Conservation (phyloP, 2,113 vertebrate species). For the Myrmecobius fasciatus region DNA sequence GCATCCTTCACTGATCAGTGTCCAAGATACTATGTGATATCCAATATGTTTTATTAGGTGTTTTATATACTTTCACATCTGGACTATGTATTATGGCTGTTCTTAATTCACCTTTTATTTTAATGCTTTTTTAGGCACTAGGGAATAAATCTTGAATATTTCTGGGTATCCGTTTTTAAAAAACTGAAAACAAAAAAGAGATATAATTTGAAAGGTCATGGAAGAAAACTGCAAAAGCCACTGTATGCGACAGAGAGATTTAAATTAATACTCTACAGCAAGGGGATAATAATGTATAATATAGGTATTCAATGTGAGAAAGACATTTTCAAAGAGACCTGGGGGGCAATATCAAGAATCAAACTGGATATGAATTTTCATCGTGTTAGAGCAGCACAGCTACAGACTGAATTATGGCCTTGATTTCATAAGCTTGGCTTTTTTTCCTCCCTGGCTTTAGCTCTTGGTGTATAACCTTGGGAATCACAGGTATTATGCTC, state of each 20-base stretch:
- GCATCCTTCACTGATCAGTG: conserved; percentile 37
- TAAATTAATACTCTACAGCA: conserved; percentile 12
- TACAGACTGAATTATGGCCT: conserved; percentile 13
- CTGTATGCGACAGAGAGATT: conserved; percentile 40
- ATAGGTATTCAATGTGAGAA: conserved; percentile 18
- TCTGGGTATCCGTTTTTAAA: conserved; percentile 31
- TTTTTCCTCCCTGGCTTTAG: conserved; percentile 4
- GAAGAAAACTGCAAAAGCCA: conserved; percentile 4
- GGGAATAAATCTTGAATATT: conserved; percentile 21
- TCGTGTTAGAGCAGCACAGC: neutral
- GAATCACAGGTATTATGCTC: neutral
- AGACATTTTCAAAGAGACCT: conserved; percentile 26
- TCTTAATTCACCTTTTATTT: conserved; percentile 46
- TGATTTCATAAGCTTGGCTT: neutral
- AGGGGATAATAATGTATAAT: conserved; percentile 15
- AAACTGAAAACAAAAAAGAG: neutral
- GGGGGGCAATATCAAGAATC: neutral
- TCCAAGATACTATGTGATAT: conserved; percentile 17
- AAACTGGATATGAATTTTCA: conserved; percentile 21
- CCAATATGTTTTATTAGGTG: conserved; percentile 42
- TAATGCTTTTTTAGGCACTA: conserved; percentile 34
- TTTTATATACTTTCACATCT: conserved; percentile 9
- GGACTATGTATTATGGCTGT: conserved; percentile 32
- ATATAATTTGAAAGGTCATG: conserved; percentile 32
- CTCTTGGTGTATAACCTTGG: conserved; percentile 33